These are phyloP conservation scores for Caenorhabditis sp. DNA, from an alignment of 2,888 invertebrate species.

Conservation along the genomic window DNA sequence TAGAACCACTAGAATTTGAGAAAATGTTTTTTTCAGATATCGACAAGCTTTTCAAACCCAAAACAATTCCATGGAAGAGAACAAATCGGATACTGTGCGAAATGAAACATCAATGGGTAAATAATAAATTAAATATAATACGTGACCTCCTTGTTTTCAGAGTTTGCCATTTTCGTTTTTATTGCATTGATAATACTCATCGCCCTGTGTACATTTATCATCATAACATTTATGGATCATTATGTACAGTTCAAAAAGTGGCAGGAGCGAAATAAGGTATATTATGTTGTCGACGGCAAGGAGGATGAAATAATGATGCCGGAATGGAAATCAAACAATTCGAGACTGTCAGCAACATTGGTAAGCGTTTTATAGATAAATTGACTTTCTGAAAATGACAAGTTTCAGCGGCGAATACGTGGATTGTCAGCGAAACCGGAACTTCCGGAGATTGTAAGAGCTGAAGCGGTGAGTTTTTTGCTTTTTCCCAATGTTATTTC, in stretches of 20 bases:
- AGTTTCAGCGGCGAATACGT: background rate
- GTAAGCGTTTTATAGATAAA: background rate
- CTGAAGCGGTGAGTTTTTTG: background rate
- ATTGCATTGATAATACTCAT: constrained; percentile 32
- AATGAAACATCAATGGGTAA: constrained; percentile 37
- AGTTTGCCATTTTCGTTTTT: constrained; percentile 28
- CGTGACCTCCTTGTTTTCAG: constrained; percentile 9
- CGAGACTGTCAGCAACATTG: background rate
- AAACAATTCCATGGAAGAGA: constrained; percentile 14
- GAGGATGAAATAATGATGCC: constrained; percentile 40
- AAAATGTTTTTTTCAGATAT: constrained; percentile 10
- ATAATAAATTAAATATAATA: background rate
- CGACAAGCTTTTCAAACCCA: constrained; percentile 32
- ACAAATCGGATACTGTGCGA: constrained; percentile 15
- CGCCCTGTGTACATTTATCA: constrained; percentile 16
- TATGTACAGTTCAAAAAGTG: constrained; percentile 22
- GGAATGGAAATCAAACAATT: constrained; percentile 8
- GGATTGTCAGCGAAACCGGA: background rate
- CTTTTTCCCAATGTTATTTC: too few species aligned
- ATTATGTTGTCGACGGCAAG: constrained; percentile 42
- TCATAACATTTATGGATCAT: constrained; percentile 16
- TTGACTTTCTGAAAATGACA: background rate
- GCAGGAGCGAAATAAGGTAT: constrained; percentile 36
- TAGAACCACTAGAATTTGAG: background rate
- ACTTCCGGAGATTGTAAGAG: background rate